A percentile compares a stretch with the other conserved stretches of the same genome.
Conservation (phyloP, 2,113 vertebrate species). For the Sphaerodactylus townsendi region DNA sequence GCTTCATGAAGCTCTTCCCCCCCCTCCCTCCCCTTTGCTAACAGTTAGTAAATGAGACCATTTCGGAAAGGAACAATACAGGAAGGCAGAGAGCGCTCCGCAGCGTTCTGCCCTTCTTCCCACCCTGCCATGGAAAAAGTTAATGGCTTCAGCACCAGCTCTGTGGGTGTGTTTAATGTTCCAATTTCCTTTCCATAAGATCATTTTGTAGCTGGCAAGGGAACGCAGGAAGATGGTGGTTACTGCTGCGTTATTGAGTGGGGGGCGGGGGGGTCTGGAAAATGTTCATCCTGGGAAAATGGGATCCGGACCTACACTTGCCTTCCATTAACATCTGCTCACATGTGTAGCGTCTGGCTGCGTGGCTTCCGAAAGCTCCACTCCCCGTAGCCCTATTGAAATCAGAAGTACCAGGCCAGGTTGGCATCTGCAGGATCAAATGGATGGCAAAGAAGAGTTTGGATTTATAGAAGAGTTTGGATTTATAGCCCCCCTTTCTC, state of each 20-base stretch:
- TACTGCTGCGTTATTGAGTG: conserved; percentile 62
- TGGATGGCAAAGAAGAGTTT: too few relatives aligned
- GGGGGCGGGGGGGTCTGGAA: not conserved
- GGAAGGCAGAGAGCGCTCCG: not conserved
- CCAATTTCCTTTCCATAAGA: conserved; percentile 65
- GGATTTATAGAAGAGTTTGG: too few relatives aligned
- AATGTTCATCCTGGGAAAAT: conserved; percentile 25
- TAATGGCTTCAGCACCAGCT: conserved; percentile 44
- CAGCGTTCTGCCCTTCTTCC: conserved; percentile 17
- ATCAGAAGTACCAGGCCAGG: not conserved
- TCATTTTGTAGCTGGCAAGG: conserved; percentile 56
- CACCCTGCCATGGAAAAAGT: not conserved
- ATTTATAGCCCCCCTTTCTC: too few relatives aligned
- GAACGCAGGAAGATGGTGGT: conserved; percentile 57
- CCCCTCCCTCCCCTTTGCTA: not conserved
- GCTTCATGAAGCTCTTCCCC: not conserved
- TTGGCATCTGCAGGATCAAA: not conserved
- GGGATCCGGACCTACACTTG: accelerated
- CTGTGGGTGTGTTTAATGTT: conserved; percentile 62
- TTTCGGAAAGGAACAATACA: conserved; percentile 44
- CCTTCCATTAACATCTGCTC: conserved; percentile 16
- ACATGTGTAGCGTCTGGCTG: not conserved
- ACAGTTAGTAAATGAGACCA: conserved; percentile 27
- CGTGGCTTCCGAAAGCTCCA: not conserved
- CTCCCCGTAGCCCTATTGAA: too few relatives aligned